A percentile compares a stretch with the other conserved stretches of the same genome.
Conservation (phyloP, 1,140 invertebrate genomes). For the Chionoecetes opilio region DNA sequence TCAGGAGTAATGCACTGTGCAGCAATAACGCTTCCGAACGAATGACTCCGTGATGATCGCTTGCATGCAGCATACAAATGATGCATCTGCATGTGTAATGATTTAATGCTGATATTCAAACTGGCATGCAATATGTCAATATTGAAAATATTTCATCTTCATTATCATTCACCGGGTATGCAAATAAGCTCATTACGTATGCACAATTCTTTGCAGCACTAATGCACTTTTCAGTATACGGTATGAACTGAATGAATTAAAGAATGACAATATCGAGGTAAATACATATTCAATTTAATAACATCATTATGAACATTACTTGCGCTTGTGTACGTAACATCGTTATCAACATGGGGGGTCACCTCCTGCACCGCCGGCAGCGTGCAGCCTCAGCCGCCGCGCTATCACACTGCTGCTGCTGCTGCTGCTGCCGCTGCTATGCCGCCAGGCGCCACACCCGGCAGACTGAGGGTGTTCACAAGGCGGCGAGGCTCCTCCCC, state of each 20-base stretch:
- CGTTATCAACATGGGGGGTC: background rate
- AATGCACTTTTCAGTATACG: background rate
- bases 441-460: background rate
- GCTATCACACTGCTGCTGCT: background rate
- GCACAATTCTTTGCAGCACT: background rate
- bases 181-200: background rate
- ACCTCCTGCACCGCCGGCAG: background rate
- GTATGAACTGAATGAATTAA: background rate
- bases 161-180: constrained; percentile 19
- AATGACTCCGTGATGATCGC: background rate
- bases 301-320: background rate
- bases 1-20: background rate
- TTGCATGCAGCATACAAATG: constrained; percentile 15
- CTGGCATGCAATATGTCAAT: background rate
- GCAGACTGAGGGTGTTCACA: background rate
- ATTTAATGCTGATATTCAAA: background rate
- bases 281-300: background rate
- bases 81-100: background rate
- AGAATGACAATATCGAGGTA: background rate
- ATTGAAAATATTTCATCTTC: constrained; percentile 21
- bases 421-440: background rate
- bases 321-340: background rate
- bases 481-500: too few species aligned
- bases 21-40: background rate
- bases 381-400: background rate